Conservation (phyloP, 1,140 invertebrate species). For the Zaprionus ornatus region DNA sequence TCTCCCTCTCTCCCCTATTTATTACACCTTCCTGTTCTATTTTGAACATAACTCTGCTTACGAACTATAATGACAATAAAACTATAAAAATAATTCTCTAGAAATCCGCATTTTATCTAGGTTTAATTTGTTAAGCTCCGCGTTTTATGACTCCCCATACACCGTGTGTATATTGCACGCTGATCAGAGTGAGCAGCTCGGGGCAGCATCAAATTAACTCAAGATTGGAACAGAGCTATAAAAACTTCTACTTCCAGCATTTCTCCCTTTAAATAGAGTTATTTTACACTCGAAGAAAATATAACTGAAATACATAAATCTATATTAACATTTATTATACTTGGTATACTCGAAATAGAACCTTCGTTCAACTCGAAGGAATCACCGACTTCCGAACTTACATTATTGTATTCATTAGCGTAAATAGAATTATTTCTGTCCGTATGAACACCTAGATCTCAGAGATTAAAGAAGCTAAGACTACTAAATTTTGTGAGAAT, state of each 20-base stretch:
- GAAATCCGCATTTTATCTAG: constrained; percentile 27
- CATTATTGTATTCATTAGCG: too few relatives aligned
- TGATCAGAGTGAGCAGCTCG: constrained; percentile 13
- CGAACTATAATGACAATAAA: constrained; percentile 9
- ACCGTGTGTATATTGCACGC: constrained; percentile 29
- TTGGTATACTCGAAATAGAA: too few relatives aligned
- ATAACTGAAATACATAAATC: not conserved
- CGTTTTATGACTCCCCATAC: constrained; percentile 27
- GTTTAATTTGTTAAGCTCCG: constrained; percentile 17
- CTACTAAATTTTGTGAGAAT: too few relatives aligned
- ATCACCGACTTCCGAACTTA: too few relatives aligned
- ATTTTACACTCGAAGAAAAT: constrained; percentile 7
- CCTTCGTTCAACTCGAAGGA: too few relatives aligned
- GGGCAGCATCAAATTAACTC: constrained; percentile 28
- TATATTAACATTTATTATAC: not conserved
- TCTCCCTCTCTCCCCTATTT: not conserved
- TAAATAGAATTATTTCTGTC: too few relatives aligned
- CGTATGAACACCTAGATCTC: too few relatives aligned
- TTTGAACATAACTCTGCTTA: not conserved
- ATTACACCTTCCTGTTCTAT: not conserved
- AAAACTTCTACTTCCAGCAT: not conserved
- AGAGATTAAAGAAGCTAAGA: too few relatives aligned
- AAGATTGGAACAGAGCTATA: constrained; percentile 12
- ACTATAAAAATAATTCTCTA: constrained; percentile 9
- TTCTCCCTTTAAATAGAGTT: not conserved